Evolutionary conservation across 2,797 vertebrate genomes (phyloP), one percentile per base, ranked within the genome.

Genomic region (Nasua narica): DNA sequence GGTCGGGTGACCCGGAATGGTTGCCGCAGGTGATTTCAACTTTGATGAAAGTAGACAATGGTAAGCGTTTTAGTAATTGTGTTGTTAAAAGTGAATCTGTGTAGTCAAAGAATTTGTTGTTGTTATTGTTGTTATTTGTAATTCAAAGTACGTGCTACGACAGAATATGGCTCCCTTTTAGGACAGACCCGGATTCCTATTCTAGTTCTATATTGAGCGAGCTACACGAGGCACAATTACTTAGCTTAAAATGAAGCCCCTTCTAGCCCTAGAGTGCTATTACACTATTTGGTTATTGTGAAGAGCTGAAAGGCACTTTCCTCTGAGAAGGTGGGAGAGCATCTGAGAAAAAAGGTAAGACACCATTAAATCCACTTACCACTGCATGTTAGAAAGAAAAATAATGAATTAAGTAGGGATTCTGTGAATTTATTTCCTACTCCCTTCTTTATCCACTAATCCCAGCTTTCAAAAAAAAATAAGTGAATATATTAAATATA

Each of bases 21-120:
- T 79, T 23, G 77, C 93, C 84, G 32, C 72, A n/a, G 87, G 94
- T 77, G 37, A 90, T 52, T 78, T 87, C 85, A 27, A 81, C 60
- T 94, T 62, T 81, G 83, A 87, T 94, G 83, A 96, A 96, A 96
- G 94, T 35, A 77, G 62, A 87, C n/a, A 23, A 96, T 67, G 6
- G 65, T 56, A 35, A 60, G 52, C 32, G 6, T 84, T 94, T 85
- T 84, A 40, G 76, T 91, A 91, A 65, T 52, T 93, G 21, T 52
- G 29, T 78, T 92, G 85, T 54, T 48, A 79, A 95, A 95, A 78
- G 88, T 93, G 85, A 90, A 90, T 88, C 40, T 86, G 32, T 82
- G 43, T 8, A 72, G 48, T 94, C 81, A 92, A 92, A 67, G 70
- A 65, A 15, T 25, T n/a, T 46, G 87, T 84, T 84, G 74, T 77